Conservation (phyloP, 2,113 vertebrate species). For the Seriola aureovittata region DNA sequence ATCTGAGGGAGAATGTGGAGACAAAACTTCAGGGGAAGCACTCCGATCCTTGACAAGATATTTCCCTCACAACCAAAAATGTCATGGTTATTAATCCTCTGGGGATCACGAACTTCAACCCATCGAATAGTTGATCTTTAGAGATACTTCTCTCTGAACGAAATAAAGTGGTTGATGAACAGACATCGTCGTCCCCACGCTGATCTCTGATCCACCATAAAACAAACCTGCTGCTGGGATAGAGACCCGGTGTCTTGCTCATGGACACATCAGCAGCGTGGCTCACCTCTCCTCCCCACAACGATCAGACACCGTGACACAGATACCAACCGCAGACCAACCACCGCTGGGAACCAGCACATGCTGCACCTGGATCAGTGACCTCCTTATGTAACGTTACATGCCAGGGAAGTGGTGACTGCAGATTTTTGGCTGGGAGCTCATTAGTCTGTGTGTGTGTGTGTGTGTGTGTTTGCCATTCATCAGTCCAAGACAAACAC, state of each 20-base stretch:
- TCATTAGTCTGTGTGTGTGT: background rate
- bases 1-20: no score
- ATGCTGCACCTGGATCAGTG: conserved; percentile 32
- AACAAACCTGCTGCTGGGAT: background rate
- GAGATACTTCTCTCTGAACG: no score
- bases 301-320: background rate
- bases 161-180: no score
- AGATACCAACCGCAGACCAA: background rate
- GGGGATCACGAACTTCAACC: background rate
- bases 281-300: background rate
- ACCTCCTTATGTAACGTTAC: conserved; percentile 16
- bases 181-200: no score
- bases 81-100: no score
- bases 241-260: background rate
- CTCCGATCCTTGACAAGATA: no score
- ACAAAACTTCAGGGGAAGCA: no score
- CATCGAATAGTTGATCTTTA: no score
- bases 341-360: conserved; percentile 7
- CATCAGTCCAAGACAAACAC: no score
- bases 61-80: no score
- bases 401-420: conserved; percentile 12
- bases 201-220: no score
- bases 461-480: no score
- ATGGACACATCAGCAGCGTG: background rate
- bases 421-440: conserved; percentile 5